Conservation (phyloP, 2,113 vertebrate genomes). For the Hypomesus transpacificus region DNA sequence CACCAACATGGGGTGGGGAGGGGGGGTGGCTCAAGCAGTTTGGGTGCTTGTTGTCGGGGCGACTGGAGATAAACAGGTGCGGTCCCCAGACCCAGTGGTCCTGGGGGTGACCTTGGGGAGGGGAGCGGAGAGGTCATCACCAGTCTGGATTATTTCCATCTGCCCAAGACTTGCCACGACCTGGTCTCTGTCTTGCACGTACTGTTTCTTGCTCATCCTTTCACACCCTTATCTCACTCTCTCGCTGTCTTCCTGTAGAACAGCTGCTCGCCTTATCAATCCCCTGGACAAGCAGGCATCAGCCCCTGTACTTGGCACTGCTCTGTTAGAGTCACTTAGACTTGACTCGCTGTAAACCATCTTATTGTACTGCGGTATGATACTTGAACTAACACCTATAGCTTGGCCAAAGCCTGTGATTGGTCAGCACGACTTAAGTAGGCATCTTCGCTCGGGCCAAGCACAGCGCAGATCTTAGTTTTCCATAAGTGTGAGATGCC, state of each 20-base stretch:
- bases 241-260: conserved; percentile 12
- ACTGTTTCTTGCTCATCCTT: background rate
- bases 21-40: background rate
- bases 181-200: background rate
- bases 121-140: conserved; percentile 22
- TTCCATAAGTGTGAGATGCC: too few relatives aligned
- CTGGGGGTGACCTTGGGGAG: background rate
- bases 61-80: conserved; percentile 20
- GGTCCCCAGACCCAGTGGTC: conserved; percentile 36
- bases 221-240: background rate
- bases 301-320: conserved; percentile 35
- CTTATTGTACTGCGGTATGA: background rate
- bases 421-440: too few relatives aligned
- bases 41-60: background rate
- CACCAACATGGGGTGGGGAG: background rate
- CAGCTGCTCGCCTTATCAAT: conserved; percentile 62
- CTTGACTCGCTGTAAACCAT: conserved; percentile 7
- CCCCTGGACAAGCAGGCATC: conserved; percentile 39
- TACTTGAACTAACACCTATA: background rate
- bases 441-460: too few relatives aligned
- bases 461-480: too few relatives aligned
- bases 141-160: conserved; percentile 36
- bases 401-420: too few relatives aligned
- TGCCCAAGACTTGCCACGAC: background rate
- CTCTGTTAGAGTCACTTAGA: conserved; percentile 18